These are phyloP conservation scores for Bellardia bayeri DNA, from an alignment of 2,888 invertebrate genomes.

Conservation along the genomic window DNA sequence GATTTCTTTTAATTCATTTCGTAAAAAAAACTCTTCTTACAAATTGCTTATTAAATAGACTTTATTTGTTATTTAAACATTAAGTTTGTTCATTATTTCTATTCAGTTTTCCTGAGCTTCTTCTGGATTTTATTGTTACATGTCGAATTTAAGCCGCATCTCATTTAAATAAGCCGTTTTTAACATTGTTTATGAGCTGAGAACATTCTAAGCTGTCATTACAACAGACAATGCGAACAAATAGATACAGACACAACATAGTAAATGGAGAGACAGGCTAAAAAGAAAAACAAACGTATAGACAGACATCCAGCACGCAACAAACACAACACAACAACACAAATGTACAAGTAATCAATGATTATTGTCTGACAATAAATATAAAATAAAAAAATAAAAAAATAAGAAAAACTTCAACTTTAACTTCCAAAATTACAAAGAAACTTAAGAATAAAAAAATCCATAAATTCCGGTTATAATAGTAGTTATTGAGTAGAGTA, in stretches of 20 bases:
- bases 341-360: constrained; percentile 62
- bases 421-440: constrained; percentile 59
- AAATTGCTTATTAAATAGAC: constrained; percentile 45
- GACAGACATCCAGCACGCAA: constrained; percentile 18
- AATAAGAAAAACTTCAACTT: constrained; percentile 21
- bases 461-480: constrained; percentile 66
- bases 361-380: constrained; percentile 59
- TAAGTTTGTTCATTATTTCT: constrained; percentile 15
- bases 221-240: constrained; percentile 63
- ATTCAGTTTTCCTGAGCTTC: constrained; percentile 23
- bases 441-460: constrained; percentile 53
- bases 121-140: constrained; percentile 11
- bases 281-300: background rate
- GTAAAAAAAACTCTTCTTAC: constrained; percentile 25
- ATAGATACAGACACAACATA: constrained; percentile 22
- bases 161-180: constrained; percentile 73
- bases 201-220: constrained; percentile 74
- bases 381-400: background rate
- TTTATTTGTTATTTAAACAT: constrained; percentile 13
- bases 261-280: background rate
- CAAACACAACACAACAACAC: constrained; percentile 36
- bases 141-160: constrained; percentile 64
- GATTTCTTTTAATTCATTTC: constrained; percentile 11
- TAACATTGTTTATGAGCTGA: constrained; percentile 73
- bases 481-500: constrained; percentile 20